Evolutionary conservation across 2,113 vertebrate genomes (phyloP).

Genomic region (Henicopernis longicauda): DNA sequence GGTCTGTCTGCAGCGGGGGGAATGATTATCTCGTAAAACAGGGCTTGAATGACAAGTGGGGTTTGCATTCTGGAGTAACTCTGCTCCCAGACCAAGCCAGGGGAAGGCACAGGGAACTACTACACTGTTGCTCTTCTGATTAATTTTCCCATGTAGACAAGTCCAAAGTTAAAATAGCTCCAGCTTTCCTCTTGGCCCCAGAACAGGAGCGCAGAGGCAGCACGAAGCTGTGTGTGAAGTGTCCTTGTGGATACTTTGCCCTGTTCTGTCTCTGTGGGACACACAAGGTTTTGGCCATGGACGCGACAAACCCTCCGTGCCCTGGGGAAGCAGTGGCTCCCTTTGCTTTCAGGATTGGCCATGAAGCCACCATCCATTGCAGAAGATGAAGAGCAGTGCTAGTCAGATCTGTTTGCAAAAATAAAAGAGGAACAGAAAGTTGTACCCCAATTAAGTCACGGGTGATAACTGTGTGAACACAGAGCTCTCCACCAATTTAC

Average conservation of each 20-base stretch:
- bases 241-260: neutral
- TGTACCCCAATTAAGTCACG: neutral
- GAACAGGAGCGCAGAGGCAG: accelerated
- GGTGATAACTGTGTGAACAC: neutral
- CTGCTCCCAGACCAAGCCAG: neutral
- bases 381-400: neutral
- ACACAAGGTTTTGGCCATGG: accelerated
- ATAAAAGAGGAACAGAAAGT: slow-evolving; percentile 51
- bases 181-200: neutral
- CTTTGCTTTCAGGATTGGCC: neutral
- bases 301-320: neutral
- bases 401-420: neutral
- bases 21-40: accelerated
- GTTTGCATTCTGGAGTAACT: neutral
- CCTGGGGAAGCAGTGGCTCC: neutral
- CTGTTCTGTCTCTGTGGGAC: neutral
- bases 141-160: neutral
- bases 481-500: neutral
- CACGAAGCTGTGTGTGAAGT: neutral
- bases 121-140: neutral
- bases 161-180: neutral
- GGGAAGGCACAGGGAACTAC: neutral
- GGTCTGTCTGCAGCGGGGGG: neutral
- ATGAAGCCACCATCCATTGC: neutral
- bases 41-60: neutral